Conservation (phyloP, 2,113 vertebrate species). For the Suricata suricatta region DNA sequence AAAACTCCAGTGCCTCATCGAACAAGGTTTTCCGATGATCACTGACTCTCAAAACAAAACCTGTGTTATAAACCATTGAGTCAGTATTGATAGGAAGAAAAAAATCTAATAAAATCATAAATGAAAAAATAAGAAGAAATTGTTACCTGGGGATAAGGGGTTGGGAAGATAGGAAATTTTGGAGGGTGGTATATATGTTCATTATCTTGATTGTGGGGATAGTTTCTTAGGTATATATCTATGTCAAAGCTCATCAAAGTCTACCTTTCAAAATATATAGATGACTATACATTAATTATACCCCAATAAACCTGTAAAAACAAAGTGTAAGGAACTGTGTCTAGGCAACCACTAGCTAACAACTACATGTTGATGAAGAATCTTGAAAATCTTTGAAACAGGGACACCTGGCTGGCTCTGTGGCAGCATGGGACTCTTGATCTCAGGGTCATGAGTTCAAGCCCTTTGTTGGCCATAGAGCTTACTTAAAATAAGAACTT, state of each 20-base stretch:
- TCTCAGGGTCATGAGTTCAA: not conserved
- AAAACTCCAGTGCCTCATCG: conserved; percentile 11
- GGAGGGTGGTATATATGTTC: not conserved
- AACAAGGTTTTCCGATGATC: not conserved
- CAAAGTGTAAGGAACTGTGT: not conserved
- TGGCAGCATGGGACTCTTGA: not conserved
- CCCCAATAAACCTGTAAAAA: not conserved
- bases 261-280: not conserved
- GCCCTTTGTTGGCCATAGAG: not conserved
- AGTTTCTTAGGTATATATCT: not conserved
- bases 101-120: not conserved
- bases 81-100: not conserved
- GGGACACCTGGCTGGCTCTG: not conserved
- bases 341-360: not conserved
- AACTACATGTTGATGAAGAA: not conserved
- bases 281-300: not conserved
- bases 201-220: not conserved
- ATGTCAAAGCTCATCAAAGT: not conserved
- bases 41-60: not conserved
- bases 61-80: not conserved
- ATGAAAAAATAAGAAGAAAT: not conserved
- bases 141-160: not conserved
- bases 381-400: not conserved
- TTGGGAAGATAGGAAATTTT: not conserved
- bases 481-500: not conserved